Evolutionary conservation across 2,113 vertebrate genomes (phyloP), one percentile per base, ranked within the genome.

Genomic region (Larimichthys polyactis): DNA sequence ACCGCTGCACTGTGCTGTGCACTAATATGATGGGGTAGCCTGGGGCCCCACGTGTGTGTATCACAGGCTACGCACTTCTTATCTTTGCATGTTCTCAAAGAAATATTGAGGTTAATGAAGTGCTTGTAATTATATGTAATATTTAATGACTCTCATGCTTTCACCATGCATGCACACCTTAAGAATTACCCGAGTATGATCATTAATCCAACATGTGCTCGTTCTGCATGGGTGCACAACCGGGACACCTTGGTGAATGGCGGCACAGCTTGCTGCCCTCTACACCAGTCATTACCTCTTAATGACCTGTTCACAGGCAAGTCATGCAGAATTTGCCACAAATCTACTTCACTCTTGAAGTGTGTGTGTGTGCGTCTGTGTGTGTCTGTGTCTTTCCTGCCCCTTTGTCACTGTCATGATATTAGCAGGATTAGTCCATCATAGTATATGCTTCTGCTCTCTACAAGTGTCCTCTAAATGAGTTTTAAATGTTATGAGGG

Each of bases 131-230:
- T 85, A 80, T 68, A 88, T 83, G 76, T 82, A 78, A 84, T 84
- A 84, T 78, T 79, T 88, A 89, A 93, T 87, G 79, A 87, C 66
- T 75, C 59, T 74, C n/a, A 66, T 51, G 20, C 52, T 27, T 65
- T 20, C 36, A 68, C n/a, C 2, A 16, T 70, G 58, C 76, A 63
- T 54, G 71, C 78, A 86, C 60, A 83, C 77, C 49, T 86, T 82
- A 64, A 81, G 83, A 86, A 91, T 85, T 86, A 83, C 16, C 10
- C 8, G 17, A 72, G 59, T 55, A 22, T 55, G 64, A 67, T 85
- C 64, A 84, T 89, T 91, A 88, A 90, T 90, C 62, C 88, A 88
- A 89, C 75, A 73, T 78, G 81, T 85, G 83, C 74, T 87, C 71
- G 80, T 89, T 91, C 86, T 77, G 85, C 89, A 55, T 70, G 71